Evolutionary conservation across 30 jellyfish, hydroid and myxozoan species (phyloP).

Genomic region (Aurelia aurita): DNA sequence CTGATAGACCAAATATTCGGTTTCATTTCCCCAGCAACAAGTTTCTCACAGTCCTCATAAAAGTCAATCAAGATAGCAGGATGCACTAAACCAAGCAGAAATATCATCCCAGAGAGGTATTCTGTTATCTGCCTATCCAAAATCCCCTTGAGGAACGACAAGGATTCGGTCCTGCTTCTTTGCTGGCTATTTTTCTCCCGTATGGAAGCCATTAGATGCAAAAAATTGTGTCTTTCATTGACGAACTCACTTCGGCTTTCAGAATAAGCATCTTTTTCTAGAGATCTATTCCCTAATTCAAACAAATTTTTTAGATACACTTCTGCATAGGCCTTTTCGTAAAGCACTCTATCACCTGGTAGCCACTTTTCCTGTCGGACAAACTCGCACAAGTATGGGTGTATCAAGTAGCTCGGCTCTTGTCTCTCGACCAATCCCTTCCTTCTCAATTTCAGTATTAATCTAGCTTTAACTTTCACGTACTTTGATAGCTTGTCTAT

Average conservation of each 20-base stretch:
- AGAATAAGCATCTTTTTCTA: conserved; percentile 16
- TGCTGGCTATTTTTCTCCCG: not conserved
- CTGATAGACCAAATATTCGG: conserved; percentile 21
- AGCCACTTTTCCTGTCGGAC: conserved; percentile 2
- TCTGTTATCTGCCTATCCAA: conserved; percentile 1
- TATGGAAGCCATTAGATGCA: not conserved
- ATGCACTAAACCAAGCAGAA: conserved; percentile 17
- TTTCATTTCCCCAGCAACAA: not conserved
- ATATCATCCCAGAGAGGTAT: conserved; percentile 7
- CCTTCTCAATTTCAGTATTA: not conserved
- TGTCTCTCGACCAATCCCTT: not conserved
- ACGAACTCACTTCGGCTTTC: conserved; percentile 15
- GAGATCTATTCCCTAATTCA: conserved; percentile 4
- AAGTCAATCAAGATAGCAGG: conserved; percentile 7
- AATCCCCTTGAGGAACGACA: not conserved
- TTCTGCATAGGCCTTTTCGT: not conserved
- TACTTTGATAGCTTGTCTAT: not conserved
- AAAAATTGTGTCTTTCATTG: conserved; percentile 25
- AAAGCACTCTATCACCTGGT: not conserved
- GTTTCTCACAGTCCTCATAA: conserved; percentile 24
- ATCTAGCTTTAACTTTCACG: not conserved
- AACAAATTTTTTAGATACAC: not conserved
- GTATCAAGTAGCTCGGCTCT: not conserved
- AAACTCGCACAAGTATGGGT: conserved; percentile 21
- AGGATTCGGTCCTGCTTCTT: no score